A percentile compares a stretch with the other conserved stretches of the same genome.
Conservation (phyloP, 2,888 invertebrate species). For the Scaptomyza reducta region DNA sequence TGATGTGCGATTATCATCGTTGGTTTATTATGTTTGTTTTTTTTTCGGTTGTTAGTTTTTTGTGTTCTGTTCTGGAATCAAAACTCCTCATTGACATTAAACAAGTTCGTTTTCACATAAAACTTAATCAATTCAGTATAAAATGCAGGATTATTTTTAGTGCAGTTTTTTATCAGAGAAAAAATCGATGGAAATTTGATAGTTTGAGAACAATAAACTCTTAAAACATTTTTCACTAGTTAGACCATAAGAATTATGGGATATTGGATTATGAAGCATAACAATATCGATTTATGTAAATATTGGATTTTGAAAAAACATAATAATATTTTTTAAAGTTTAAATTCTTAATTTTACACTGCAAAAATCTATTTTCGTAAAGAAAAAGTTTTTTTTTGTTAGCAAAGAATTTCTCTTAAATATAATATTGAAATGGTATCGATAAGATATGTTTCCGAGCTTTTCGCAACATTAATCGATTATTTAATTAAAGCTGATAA, state of each 20-base stretch:
- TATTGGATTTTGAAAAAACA: no score
- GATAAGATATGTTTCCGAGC: no score
- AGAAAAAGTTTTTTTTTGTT: no score
- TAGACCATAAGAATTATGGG: no score
- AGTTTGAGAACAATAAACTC: background rate
- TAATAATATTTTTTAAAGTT: no score
- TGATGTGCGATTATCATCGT: slow-evolving; percentile 36
- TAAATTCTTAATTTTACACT: no score
- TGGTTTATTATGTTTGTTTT: slow-evolving; percentile 17
- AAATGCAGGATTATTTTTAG: background rate
- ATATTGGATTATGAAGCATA: background rate
- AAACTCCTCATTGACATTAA: slow-evolving; percentile 12
- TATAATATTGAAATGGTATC: no score
- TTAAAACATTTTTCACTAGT: no score
- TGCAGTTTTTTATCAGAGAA: background rate
- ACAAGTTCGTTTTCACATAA: slow-evolving; percentile 7
- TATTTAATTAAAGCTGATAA: no score
- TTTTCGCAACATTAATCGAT: no score
- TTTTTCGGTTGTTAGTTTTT: slow-evolving; percentile 3
- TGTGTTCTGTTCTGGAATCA: background rate
- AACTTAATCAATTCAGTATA: slow-evolving; percentile 9
- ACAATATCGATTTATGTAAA: background rate
- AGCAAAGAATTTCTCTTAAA: no score
- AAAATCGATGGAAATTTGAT: background rate
- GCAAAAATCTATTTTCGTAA: no score